These are phyloP conservation scores for Pecten maximus DNA, from an alignment of 2,888 invertebrate genomes.

Conservation along the genomic window DNA sequence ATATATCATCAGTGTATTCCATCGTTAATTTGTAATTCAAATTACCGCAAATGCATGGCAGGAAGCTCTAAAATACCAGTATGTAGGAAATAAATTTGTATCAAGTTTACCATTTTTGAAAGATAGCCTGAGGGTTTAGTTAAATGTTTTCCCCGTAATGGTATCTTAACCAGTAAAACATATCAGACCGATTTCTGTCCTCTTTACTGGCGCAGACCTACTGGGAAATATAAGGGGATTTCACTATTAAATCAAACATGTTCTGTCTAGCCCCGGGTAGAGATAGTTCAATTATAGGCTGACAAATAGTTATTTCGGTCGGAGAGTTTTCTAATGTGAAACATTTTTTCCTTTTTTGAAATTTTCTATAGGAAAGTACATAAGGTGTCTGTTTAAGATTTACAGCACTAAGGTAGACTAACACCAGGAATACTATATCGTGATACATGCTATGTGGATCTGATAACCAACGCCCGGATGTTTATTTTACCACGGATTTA, in stretches of 20 bases:
- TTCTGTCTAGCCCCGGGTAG: background rate
- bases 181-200: background rate
- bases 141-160: background rate
- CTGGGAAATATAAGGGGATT: background rate
- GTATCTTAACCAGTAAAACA: background rate
- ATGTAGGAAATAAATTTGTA: background rate
- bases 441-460: background rate
- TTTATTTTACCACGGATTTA: background rate
- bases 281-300: background rate
- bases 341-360: background rate
- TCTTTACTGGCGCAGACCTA: background rate
- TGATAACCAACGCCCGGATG: background rate
- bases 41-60: background rate
- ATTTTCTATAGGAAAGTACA: background rate
- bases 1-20: background rate
- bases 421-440: background rate
- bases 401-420: background rate
- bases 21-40: background rate
- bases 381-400: background rate
- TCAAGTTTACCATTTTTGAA: background rate
- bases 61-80: background rate
- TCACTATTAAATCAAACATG: background rate
- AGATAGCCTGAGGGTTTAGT: background rate
- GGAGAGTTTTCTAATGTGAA: background rate
- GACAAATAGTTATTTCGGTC: background rate